phyloP scores from a whole-genome alignment of 1,140 invertebrate species.

The Hylaeus volcanicus region DNA sequence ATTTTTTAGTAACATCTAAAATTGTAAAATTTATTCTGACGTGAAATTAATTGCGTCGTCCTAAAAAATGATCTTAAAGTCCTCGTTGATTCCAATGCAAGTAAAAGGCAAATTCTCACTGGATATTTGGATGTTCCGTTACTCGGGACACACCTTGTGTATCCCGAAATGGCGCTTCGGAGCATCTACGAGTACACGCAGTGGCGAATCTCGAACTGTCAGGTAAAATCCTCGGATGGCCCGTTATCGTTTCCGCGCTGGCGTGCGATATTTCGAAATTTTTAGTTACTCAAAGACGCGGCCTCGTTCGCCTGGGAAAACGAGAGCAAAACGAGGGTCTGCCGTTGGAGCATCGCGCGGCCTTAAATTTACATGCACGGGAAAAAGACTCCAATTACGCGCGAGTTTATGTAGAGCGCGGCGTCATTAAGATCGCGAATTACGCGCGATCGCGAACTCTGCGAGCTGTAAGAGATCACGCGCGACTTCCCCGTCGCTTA shows the following conservation, averaged over 20 bases:
- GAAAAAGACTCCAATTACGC: conserved; percentile 74
- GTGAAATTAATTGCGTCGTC: too few species aligned
- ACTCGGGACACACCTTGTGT: too few species aligned
- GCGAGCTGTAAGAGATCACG: conserved; percentile 27
- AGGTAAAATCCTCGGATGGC: conserved; percentile 8
- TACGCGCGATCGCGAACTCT: conserved; percentile 46
- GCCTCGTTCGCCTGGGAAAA: conserved; percentile 7
- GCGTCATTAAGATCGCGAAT: conserved; percentile 77
- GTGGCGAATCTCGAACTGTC: neutral
- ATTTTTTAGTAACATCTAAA: too few species aligned
- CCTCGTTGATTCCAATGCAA: too few species aligned
- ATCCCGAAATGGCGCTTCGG: neutral
- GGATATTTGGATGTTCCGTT: neutral
- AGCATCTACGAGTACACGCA: neutral
- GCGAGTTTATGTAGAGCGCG: conserved; percentile 77
- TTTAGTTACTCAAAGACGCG: conserved; percentile 34
- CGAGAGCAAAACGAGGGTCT: conserved; percentile 31
- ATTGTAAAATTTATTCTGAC: too few species aligned
- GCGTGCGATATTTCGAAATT: conserved; percentile 28
- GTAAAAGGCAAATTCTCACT: too few species aligned
- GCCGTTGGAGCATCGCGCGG: conserved; percentile 11
- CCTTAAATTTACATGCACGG: conserved; percentile 48
- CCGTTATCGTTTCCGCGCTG: neutral
- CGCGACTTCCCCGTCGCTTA: conserved; percentile 23
- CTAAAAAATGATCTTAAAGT: too few species aligned